Percentiles rank a stretch among this genome's conserved stretches.
phyloP scores from a whole-genome alignment of 2,797 vertebrate genomes.

The Ciconia nigra region DNA sequence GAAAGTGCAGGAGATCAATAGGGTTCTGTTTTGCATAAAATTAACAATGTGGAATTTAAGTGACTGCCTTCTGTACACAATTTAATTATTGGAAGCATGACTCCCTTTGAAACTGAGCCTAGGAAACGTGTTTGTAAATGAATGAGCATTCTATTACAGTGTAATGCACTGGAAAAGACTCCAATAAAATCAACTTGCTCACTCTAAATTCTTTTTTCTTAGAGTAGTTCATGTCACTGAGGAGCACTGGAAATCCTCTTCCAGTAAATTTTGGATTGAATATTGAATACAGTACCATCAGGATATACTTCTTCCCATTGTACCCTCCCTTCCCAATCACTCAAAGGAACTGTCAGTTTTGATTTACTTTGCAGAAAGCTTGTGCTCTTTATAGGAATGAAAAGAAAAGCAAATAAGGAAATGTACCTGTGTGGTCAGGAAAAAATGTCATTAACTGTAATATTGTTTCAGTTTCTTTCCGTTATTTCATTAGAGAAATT shows the following conservation, averaged over 20 bases:
- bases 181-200: slow-evolving; percentile 4
- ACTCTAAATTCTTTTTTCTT: background rate
- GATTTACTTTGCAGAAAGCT: background rate
- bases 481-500: slow-evolving; percentile 26
- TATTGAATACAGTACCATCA: background rate
- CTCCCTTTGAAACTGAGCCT: background rate
- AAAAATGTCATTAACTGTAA: background rate
- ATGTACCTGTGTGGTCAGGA: background rate
- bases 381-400: background rate
- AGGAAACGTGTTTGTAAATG: background rate
- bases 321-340: background rate
- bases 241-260: background rate
- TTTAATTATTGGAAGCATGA: slow-evolving; percentile 17
- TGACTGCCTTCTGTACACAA: background rate
- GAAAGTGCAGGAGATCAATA: background rate
- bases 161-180: background rate
- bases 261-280: slow-evolving; percentile 7
- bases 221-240: slow-evolving; percentile 5
- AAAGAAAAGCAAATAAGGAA: slow-evolving; percentile 4
- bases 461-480: background rate
- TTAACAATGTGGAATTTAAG: background rate
- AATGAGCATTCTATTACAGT: background rate
- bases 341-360: background rate
- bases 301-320: background rate
- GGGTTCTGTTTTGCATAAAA: slow-evolving; percentile 9